Conservation (phyloP, 1,140 invertebrate genomes). For the Spodoptera litura region DNA sequence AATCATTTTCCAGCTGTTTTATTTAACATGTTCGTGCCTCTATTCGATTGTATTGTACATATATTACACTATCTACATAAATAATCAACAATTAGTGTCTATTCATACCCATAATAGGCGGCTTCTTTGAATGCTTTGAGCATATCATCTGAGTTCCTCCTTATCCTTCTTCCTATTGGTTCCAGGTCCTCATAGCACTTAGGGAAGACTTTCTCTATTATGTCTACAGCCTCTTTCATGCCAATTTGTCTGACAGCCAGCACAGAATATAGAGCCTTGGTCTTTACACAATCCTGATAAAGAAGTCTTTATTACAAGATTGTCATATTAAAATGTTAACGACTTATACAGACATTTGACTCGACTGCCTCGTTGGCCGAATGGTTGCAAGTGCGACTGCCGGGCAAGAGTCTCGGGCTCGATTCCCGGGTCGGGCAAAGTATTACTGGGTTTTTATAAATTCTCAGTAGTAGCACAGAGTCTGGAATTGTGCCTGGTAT, state of each 20-base stretch:
- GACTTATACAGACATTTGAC: too few species aligned
- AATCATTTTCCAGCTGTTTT: slow-evolving; percentile 69
- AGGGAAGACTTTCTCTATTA: slow-evolving; percentile 95
- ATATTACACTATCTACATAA: slow-evolving; percentile 54
- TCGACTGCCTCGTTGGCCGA: too few species aligned
- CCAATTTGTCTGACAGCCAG: slow-evolving; percentile 92
- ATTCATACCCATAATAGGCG: slow-evolving; percentile 93
- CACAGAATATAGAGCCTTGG: slow-evolving; percentile 94
- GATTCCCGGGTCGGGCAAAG: too few species aligned
- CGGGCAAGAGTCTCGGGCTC: too few species aligned
- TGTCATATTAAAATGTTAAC: too few species aligned
- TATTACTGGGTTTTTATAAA: too few species aligned
- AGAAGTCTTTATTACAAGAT: background rate
- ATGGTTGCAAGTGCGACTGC: too few species aligned
- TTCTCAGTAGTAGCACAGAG: too few species aligned
- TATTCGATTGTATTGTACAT: slow-evolving; percentile 40
- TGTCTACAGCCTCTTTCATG: slow-evolving; percentile 89
- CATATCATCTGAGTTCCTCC: slow-evolving; percentile 92
- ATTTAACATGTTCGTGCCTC: slow-evolving; percentile 52
- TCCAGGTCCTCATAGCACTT: slow-evolving; percentile 98
- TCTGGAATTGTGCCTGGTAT: too few species aligned
- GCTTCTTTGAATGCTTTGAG: slow-evolving; percentile 92
- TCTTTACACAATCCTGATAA: slow-evolving; percentile 94
- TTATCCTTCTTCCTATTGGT: slow-evolving; percentile 94
- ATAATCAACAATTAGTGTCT: slow-evolving; percentile 39